A percentile compares a stretch with the other conserved stretches of the same genome.
These are phyloP conservation scores for Xanthia icteritia DNA, from an alignment of 2,888 invertebrate genomes.

Conservation along the genomic window DNA sequence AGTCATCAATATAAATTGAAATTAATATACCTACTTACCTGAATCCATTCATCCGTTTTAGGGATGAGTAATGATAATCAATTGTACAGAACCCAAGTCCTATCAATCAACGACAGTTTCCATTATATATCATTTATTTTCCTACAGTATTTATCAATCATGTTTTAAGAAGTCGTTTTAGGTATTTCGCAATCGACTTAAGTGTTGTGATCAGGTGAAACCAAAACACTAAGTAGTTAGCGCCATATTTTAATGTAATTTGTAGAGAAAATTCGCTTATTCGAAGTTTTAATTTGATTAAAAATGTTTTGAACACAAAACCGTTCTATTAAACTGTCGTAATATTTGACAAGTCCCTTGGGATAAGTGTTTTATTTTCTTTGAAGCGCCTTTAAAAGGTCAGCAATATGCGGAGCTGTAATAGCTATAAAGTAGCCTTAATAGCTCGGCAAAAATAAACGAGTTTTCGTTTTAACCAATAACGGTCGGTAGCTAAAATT, in stretches of 20 bases:
- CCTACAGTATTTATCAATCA: constrained; percentile 30
- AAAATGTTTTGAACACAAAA: background rate
- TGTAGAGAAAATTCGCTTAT: background rate
- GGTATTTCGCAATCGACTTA: constrained; percentile 19
- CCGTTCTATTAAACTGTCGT: background rate
- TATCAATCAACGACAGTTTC: constrained; percentile 67
- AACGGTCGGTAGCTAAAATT: no score
- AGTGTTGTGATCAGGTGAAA: constrained; percentile 23
- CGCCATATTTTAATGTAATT: background rate
- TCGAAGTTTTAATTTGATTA: background rate
- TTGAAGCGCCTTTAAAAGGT: background rate
- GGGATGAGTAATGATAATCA: constrained; percentile 58
- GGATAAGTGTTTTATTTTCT: constrained; percentile 10
- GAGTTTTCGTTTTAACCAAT: background rate
- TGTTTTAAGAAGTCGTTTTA: constrained; percentile 18
- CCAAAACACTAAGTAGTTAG: background rate
- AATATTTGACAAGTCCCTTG: constrained; percentile 6
- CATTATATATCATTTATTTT: constrained; percentile 40
- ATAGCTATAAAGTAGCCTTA: background rate
- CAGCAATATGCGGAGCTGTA: background rate
- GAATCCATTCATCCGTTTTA: constrained; percentile 62
- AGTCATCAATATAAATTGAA: constrained; percentile 55
- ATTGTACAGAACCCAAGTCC: constrained; percentile 40
- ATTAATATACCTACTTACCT: constrained; percentile 63
- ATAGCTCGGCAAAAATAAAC: background rate